Percentiles rank a stretch among this genome's conserved stretches.
Evolutionary conservation across 1,140 invertebrate species (phyloP).

Genomic region (Mamestra configurata): DNA sequence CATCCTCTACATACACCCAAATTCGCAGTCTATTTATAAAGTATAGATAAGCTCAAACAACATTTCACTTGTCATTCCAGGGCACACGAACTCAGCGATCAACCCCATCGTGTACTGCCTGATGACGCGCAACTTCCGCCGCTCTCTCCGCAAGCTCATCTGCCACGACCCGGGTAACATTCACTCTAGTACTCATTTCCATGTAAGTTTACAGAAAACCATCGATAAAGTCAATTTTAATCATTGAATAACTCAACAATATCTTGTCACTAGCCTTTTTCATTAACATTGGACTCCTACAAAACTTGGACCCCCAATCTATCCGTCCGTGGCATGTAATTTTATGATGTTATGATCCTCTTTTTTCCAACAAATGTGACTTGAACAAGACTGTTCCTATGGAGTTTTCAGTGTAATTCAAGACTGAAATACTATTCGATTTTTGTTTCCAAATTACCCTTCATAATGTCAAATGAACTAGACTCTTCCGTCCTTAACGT

Average conservation of each 20-base stretch:
- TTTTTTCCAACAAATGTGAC: neutral
- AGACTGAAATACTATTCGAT: too few species aligned
- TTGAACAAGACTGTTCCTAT: neutral
- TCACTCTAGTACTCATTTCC: constrained; percentile 85
- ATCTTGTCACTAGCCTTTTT: neutral
- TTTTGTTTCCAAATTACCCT: too few species aligned
- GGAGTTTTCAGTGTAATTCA: too few species aligned
- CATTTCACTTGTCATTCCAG: constrained; percentile 53
- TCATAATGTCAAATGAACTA: too few species aligned
- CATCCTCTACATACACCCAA: too few species aligned
- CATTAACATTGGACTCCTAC: constrained; percentile 34
- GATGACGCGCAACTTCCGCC: constrained; percentile 94
- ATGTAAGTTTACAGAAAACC: constrained; percentile 76
- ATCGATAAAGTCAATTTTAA: constrained; percentile 7
- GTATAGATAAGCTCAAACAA: neutral
- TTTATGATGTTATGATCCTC: neutral
- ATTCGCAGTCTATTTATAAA: too few species aligned
- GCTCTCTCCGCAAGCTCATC: constrained; percentile 89
- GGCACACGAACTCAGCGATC: constrained; percentile 93
- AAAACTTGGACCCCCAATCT: neutral
- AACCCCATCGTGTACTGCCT: constrained; percentile 96
- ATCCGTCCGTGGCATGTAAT: neutral
- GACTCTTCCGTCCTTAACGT: neutral
- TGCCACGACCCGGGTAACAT: constrained; percentile 84
- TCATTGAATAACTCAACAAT: neutral